These are phyloP conservation scores for Parapristionchus giblindavisi DNA, from an alignment of 2,888 invertebrate genomes.

Conservation along the genomic window DNA sequence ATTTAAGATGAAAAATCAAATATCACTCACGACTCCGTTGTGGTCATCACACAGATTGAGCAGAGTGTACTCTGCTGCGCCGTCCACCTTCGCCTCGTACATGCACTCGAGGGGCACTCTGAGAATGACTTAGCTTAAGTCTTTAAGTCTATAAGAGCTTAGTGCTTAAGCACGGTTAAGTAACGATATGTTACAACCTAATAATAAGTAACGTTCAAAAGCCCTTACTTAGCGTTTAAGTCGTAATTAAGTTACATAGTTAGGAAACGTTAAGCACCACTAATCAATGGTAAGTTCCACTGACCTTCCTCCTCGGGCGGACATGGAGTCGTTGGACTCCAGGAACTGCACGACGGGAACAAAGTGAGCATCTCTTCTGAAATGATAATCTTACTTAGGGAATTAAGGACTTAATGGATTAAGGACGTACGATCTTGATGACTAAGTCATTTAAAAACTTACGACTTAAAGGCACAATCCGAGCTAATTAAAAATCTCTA, in stretches of 20 bases:
- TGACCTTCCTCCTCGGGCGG: slow-evolving; percentile 31
- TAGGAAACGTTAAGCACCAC: no score
- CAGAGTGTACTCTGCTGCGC: background rate
- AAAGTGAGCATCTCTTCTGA: slow-evolving; percentile 16
- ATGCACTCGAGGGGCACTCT: slow-evolving; percentile 33
- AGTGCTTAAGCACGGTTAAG: no score
- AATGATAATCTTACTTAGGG: background rate
- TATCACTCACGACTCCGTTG: slow-evolving; percentile 27
- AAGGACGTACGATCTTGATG: no score
- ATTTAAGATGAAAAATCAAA: slow-evolving; percentile 4
- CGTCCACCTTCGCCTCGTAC: slow-evolving; percentile 33
- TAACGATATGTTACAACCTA: no score
- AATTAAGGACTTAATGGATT: background rate
- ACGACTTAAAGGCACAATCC: no score
- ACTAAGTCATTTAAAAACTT: no score
- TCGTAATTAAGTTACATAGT: no score
- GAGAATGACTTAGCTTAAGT: no score
- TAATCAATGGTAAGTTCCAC: background rate
- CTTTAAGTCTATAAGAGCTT: no score
- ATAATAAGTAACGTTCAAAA: no score
- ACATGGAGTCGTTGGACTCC: background rate
- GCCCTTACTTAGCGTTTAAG: no score
- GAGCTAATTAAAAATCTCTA: no score
- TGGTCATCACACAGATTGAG: slow-evolving; percentile 35
- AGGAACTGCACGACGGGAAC: slow-evolving; percentile 37